phyloP scores from a whole-genome alignment of 2,113 vertebrate species.

The Dromaius novaehollandiae region DNA sequence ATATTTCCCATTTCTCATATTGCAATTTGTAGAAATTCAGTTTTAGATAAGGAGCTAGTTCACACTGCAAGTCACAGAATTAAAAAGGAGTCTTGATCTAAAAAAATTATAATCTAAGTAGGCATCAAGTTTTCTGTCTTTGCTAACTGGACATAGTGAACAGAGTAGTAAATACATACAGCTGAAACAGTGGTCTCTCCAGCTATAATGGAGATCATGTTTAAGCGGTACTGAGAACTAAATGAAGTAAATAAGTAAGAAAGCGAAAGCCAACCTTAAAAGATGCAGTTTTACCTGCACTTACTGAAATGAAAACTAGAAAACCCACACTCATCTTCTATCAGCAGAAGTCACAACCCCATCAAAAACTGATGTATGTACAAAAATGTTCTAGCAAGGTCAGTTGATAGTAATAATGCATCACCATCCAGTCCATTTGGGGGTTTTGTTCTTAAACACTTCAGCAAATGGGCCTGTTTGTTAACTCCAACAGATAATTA shows the following conservation, averaged over 20 bases:
- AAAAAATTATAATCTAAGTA: neutral
- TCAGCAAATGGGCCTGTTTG: slow-evolving; percentile 76
- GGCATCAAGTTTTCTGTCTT: neutral
- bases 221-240: neutral
- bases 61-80: neutral
- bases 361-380: slow-evolving; percentile 1
- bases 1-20: neutral
- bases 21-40: neutral
- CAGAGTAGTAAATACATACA: neutral
- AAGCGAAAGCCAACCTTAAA: neutral
- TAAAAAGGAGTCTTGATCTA: neutral
- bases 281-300: neutral
- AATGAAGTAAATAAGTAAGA: neutral
- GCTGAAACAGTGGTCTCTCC: neutral
- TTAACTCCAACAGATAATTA: slow-evolving; percentile 81
- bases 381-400: slow-evolving; percentile 19
- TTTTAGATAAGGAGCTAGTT: neutral
- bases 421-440: slow-evolving; percentile 58
- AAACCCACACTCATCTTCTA: neutral
- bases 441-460: slow-evolving; percentile 71
- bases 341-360: slow-evolving; percentile 1
- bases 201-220: neutral
- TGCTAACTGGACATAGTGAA: fast-evolving
- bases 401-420: slow-evolving; percentile 35
- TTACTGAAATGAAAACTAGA: slow-evolving; percentile 9